Evolutionary conservation across 1,140 invertebrate genomes (phyloP), one percentile per base, ranked within the genome.

Genomic region (Lineus longissimus): DNA sequence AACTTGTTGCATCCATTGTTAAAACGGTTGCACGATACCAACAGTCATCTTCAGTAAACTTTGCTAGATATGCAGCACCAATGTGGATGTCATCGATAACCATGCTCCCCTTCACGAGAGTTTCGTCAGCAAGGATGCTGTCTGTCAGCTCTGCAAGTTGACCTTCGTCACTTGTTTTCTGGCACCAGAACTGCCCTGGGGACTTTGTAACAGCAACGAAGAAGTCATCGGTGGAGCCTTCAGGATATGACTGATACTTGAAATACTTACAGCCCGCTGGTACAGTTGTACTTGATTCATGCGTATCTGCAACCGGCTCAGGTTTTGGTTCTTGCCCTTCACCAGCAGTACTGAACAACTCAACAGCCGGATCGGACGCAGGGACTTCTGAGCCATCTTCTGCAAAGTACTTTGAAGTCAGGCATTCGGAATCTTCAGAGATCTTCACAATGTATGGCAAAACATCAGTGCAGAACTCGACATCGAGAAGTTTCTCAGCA

Each of bases 31-130:
- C 76, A 67, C 71, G 68, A 72, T 90, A 93, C 89, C 90, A 93
- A 55, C 85, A 84, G 25, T 81, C 76, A 79, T 92, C 91, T 66
- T 85, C 85, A 67, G 86, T 85, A 68, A 88, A 92, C 62, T 86
- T 84, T 0, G 90, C 91, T 23, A 88, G 82, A 70, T 90, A 92
- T 0, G 88, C 70, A 0, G 85, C 84, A 9, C 86, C 87, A 23
- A 51, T 51, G 4, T 51, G 19, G n/a, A 27, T 19, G 9, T 51
- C 19, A 23, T 51, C 47, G n/a, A n/a, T n/a, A 6, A n/a, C 9
- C 25, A 51, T 4, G 25, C 6, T 51, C n/a, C 4, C 25, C n/a
- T 4, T 4, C n/a, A 51, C n/a, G 4, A 23, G n/a, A 19, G 25
- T 51, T 6, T 51, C 47, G 9, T 51, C 47, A 36, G 33, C 33